phyloP scores from a whole-genome alignment of 2,888 invertebrate species.

The Nasonia oneida region DNA sequence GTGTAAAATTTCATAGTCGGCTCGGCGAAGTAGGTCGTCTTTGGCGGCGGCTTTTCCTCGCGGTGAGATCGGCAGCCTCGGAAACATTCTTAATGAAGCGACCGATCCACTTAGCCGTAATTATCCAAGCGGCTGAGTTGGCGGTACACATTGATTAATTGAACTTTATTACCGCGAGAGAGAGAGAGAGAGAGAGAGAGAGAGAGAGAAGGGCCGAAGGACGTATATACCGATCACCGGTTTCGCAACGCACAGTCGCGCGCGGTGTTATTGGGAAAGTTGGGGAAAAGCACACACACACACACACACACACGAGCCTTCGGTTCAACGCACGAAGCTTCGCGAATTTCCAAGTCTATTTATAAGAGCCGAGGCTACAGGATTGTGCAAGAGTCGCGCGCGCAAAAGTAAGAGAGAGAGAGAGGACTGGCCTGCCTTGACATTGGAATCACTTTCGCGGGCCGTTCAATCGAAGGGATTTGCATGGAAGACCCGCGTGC shows the following conservation, averaged over 20 bases:
- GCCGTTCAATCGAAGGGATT: slow-evolving; percentile 2
- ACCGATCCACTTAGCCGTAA: slow-evolving; percentile 49
- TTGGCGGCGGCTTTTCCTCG: slow-evolving; percentile 34
- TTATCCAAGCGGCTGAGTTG: slow-evolving; percentile 19
- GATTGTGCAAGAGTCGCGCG: not conserved
- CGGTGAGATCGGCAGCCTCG: slow-evolving; percentile 49
- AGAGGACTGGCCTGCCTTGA: slow-evolving; percentile 28
- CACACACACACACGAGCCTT: too few relatives aligned
- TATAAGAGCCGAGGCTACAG: not conserved
- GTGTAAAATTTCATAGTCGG: not conserved
- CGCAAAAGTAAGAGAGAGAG: not conserved
- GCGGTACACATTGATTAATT: slow-evolving; percentile 39
- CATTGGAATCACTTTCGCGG: slow-evolving; percentile 38
- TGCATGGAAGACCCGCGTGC: not conserved
- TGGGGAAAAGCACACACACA: too few relatives aligned
- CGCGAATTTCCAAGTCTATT: not conserved
- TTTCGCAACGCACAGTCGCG: not conserved
- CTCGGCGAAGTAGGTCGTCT: slow-evolving; percentile 36
- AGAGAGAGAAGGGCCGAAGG: too few relatives aligned
- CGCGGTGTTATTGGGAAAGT: too few relatives aligned
- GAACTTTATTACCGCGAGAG: slow-evolving; percentile 22
- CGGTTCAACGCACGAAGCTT: not conserved
- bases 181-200: not conserved
- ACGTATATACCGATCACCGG: too few relatives aligned
- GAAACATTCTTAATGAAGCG: slow-evolving; percentile 52